Percentiles rank a stretch among this genome's conserved stretches.
Conservation (phyloP, 1,140 invertebrate species). For the Anoplolepis gracilipes region DNA sequence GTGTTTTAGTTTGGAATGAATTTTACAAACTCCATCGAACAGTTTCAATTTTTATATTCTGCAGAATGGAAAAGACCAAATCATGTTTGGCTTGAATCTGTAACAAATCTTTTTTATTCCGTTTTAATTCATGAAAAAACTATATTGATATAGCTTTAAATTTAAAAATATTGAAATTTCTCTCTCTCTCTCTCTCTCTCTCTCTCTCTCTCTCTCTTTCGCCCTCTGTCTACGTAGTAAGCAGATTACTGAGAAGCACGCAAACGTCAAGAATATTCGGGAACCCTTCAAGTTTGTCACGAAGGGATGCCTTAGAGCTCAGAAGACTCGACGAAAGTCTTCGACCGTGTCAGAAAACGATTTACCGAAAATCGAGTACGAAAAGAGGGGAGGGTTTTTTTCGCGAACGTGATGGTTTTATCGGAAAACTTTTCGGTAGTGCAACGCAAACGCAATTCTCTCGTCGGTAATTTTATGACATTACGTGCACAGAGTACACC, state of each 20-base stretch:
- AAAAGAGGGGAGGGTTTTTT: background rate
- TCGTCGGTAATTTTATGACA: conserved; percentile 40
- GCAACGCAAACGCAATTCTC: conserved; percentile 31
- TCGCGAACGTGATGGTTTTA: conserved; percentile 34
- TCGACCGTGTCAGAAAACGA: background rate
- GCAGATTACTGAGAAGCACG: too few species aligned
- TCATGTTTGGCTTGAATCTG: background rate
- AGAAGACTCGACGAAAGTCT: background rate
- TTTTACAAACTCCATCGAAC: background rate
- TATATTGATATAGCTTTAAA: background rate
- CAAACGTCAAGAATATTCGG: background rate
- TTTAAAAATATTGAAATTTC: too few species aligned
- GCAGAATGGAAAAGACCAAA: background rate
- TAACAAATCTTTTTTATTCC: background rate
- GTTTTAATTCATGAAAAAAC: background rate
- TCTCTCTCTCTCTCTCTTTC: too few species aligned
- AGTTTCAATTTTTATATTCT: background rate
- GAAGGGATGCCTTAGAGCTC: background rate
- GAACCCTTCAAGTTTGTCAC: background rate
- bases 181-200: too few species aligned
- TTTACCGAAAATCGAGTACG: conserved; percentile 10
- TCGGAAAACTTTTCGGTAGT: conserved; percentile 33
- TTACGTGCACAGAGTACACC: conserved; percentile 12
- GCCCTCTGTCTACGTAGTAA: too few species aligned
- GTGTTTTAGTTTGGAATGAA: background rate